Evolutionary conservation across 2,113 vertebrate genomes (phyloP).

Genomic region (Siphamia tubifer): DNA sequence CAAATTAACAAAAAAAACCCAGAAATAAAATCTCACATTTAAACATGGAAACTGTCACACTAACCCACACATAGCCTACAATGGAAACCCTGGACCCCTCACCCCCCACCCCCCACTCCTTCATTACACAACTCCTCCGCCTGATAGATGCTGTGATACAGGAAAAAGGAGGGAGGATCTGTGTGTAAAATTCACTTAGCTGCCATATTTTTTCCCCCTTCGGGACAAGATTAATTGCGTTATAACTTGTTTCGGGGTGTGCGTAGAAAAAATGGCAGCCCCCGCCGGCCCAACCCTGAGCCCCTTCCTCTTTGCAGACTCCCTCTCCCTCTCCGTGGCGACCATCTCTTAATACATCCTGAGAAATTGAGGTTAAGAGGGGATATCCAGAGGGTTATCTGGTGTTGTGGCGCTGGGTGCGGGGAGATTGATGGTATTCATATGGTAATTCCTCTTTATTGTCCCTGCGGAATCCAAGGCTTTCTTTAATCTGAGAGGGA

Average conservation of each 20-base stretch:
- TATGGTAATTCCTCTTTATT: slow-evolving; percentile 83
- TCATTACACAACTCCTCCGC: slow-evolving; percentile 10
- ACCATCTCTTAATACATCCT: slow-evolving; percentile 84
- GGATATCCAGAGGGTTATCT: slow-evolving; percentile 86
- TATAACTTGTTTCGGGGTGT: slow-evolving; percentile 79
- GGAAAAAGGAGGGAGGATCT: slow-evolving; percentile 75
- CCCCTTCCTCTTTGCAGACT: slow-evolving; percentile 47
- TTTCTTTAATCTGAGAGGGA: slow-evolving; percentile 81
- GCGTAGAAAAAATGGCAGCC: slow-evolving; percentile 39
- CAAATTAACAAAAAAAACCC: too few species aligned
- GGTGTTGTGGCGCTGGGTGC: slow-evolving; percentile 69
- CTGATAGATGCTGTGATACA: slow-evolving; percentile 53
- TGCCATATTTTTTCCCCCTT: slow-evolving; percentile 78
- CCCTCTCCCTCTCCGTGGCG: slow-evolving; percentile 47
- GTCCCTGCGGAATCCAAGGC: slow-evolving; percentile 72
- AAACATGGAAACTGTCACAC: too few species aligned
- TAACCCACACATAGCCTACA: slow-evolving; percentile 10
- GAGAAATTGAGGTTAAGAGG: slow-evolving; percentile 88
- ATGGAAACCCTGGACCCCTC: slow-evolving; percentile 7
- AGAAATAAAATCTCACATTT: too few species aligned
- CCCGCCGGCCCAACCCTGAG: slow-evolving; percentile 45
- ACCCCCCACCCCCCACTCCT: slow-evolving; percentile 40
- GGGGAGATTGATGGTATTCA: slow-evolving; percentile 86
- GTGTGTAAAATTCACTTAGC: slow-evolving; percentile 85
- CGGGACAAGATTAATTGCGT: slow-evolving; percentile 81